Evolutionary conservation across 2,797 vertebrate genomes (phyloP).

Genomic region (Tenualosa thibaudeaui): DNA sequence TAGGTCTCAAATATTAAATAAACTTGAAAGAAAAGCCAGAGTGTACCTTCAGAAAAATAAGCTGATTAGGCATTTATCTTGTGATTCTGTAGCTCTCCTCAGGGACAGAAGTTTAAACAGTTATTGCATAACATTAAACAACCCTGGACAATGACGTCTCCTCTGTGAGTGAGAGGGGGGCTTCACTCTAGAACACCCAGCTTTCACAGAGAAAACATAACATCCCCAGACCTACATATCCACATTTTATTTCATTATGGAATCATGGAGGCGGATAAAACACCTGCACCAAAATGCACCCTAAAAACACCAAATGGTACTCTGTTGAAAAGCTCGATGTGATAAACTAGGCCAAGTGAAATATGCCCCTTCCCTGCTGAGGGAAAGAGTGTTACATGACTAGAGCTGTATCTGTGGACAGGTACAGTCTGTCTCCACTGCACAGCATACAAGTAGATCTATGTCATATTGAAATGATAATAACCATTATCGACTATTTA

Average conservation of each 20-base stretch:
- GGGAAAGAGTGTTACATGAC: not conserved
- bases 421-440: not conserved
- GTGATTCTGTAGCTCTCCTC: not conserved
- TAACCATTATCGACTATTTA: not conserved
- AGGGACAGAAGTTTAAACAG: conserved; percentile 5
- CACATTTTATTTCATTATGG: not conserved
- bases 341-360: not conserved
- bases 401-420: not conserved
- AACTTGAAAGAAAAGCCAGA: not conserved
- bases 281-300: not conserved
- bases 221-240: not conserved
- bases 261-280: not conserved
- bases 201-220: not conserved
- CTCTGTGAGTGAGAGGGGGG: not conserved
- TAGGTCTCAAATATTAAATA: not conserved
- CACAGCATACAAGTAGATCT: not conserved
- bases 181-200: not conserved
- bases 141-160: not conserved
- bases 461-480: not conserved
- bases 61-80: not conserved
- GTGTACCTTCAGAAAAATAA: not conserved
- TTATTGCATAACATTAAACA: conserved; percentile 24
- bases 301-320: not conserved
- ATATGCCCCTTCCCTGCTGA: not conserved
- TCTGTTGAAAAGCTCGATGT: not conserved